phyloP scores from a whole-genome alignment of 2,113 vertebrate species.

The Seriola aureovittata region DNA sequence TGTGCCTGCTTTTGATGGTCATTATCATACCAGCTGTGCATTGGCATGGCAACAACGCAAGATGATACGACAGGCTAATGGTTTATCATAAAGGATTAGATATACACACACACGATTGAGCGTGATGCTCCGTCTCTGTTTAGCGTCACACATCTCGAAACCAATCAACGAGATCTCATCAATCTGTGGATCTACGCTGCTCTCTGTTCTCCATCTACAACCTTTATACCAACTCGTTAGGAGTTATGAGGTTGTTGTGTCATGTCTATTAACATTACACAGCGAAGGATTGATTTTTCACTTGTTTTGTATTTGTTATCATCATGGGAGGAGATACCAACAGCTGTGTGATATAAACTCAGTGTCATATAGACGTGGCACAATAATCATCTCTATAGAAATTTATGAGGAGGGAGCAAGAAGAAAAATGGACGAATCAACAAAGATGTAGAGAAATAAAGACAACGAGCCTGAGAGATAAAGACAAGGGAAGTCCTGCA shows the following conservation, averaged over 20 bases:
- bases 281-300: neutral
- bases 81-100: constrained; percentile 30
- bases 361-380: no score
- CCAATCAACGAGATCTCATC: constrained; percentile 16
- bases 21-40: constrained; percentile 38
- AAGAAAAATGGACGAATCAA: no score
- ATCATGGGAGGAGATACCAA: no score
- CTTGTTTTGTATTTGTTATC: no score
- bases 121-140: constrained; percentile 19
- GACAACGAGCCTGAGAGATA: no score
- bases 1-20: constrained; percentile 22
- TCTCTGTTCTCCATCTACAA: neutral
- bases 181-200: neutral
- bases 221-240: neutral
- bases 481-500: no score
- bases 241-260: no score
- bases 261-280: neutral
- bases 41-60: constrained; percentile 25
- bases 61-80: constrained; percentile 21
- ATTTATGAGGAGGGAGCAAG: no score
- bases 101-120: neutral
- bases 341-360: no score
- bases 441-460: no score
- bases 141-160: constrained; percentile 10
- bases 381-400: no score